These are phyloP conservation scores for Odontomachus brunneus DNA, from an alignment of 1,140 invertebrate genomes.

Conservation along the genomic window DNA sequence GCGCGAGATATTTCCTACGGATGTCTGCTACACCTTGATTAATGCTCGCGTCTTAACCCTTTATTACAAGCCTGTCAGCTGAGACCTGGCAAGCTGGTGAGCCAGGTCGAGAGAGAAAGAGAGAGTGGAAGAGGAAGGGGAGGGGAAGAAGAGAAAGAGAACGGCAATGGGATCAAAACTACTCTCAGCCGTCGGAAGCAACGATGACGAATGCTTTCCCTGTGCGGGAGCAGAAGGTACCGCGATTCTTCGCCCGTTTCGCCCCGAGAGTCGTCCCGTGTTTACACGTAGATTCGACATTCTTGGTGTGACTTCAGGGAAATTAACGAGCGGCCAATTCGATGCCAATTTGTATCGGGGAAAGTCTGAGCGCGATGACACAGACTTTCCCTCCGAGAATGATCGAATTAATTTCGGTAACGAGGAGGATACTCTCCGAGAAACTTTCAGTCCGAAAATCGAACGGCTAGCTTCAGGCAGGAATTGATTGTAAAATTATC, in stretches of 20 bases:
- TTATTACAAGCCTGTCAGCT: constrained; percentile 56
- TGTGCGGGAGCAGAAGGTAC: constrained; percentile 17
- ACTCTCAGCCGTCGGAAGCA: constrained; percentile 48
- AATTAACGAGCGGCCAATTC: constrained; percentile 50
- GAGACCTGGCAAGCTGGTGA: not conserved
- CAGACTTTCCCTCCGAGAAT: not conserved
- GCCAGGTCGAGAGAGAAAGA: not conserved
- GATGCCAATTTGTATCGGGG: constrained; percentile 38
- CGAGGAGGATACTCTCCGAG: not conserved
- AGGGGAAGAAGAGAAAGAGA: not conserved
- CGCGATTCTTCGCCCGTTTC: constrained; percentile 42
- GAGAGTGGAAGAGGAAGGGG: not conserved
- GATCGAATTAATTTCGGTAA: constrained; percentile 23
- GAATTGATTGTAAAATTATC: no score
- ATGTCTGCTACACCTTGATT: constrained; percentile 54
- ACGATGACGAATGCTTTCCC: constrained; percentile 55
- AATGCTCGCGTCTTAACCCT: constrained; percentile 51
- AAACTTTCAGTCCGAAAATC: no score
- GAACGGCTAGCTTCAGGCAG: no score
- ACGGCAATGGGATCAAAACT: constrained; percentile 48
- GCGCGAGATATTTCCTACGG: constrained; percentile 43
- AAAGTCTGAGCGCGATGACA: constrained; percentile 14
- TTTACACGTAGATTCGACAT: constrained; percentile 38
- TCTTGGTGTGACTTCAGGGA: constrained; percentile 33
- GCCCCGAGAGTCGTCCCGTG: constrained; percentile 2